A percentile compares a stretch with the other conserved stretches of the same genome.
Conservation (phyloP, 2,888 invertebrate genomes). For the Caenorhabditis sinica region DNA sequence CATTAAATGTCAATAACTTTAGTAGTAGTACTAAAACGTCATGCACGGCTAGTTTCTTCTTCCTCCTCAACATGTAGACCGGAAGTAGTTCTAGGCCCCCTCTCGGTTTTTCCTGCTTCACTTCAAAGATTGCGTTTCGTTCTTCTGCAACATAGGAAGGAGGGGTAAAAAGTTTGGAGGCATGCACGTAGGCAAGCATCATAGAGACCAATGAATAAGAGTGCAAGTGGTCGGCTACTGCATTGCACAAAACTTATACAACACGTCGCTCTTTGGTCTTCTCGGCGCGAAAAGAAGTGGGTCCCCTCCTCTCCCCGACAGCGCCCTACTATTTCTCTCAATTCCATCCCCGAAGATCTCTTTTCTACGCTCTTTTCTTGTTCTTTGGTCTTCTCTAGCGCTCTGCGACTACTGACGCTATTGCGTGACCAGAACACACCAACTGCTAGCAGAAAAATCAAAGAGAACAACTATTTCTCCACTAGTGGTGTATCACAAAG, state of each 20-base stretch:
- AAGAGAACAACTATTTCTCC: slow-evolving; percentile 35
- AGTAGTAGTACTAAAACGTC: slow-evolving; percentile 29
- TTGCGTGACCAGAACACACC: slow-evolving; percentile 42
- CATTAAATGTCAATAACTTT: slow-evolving; percentile 43
- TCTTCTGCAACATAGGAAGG: slow-evolving; percentile 3
- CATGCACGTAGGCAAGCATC: slow-evolving; percentile 41
- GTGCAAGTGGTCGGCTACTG: slow-evolving; percentile 56
- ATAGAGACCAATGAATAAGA: slow-evolving; percentile 45
- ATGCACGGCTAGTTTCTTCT: slow-evolving; percentile 28
- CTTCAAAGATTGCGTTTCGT: slow-evolving; percentile 40
- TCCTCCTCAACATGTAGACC: slow-evolving; percentile 8
- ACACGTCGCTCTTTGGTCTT: slow-evolving; percentile 58
- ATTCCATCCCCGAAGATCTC: slow-evolving; percentile 27
- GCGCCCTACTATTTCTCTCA: too few species aligned
- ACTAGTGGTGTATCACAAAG: slow-evolving; percentile 15
- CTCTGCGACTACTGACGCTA: slow-evolving; percentile 12
- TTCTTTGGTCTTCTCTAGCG: slow-evolving; percentile 46
- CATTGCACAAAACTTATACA: slow-evolving; percentile 39
- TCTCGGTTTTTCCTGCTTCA: slow-evolving; percentile 16
- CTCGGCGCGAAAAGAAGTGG: slow-evolving; percentile 16
- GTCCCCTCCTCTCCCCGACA: slow-evolving; percentile 1
- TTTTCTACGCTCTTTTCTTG: slow-evolving; percentile 23
- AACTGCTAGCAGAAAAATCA: slow-evolving; percentile 34
- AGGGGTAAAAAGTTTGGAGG: slow-evolving; percentile 14
- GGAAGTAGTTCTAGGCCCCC: slow-evolving; percentile 30